A percentile compares a stretch with the other conserved stretches of the same genome.
These are phyloP conservation scores for Chrysolina americana DNA, from an alignment of 2,888 invertebrate species.

Conservation along the genomic window DNA sequence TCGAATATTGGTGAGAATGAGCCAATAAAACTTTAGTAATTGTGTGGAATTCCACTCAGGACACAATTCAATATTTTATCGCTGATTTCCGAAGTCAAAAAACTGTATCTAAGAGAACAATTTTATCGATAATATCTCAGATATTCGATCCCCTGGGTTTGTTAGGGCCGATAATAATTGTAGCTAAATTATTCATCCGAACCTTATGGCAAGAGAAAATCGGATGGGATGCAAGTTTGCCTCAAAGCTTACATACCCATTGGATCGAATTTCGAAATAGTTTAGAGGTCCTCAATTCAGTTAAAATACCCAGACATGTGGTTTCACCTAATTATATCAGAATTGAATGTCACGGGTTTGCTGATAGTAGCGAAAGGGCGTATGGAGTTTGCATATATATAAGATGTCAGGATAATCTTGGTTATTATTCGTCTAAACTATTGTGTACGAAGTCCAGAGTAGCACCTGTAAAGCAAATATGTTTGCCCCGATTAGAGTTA, in stretches of 20 bases:
- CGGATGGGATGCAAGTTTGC: conserved; percentile 36
- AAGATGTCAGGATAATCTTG: conserved; percentile 15
- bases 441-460: conserved; percentile 37
- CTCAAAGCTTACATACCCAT: conserved; percentile 23
- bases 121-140: conserved; percentile 30
- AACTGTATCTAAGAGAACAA: conserved; percentile 30
- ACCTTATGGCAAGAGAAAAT: conserved; percentile 36
- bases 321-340: conserved; percentile 18
- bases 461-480: conserved; percentile 34
- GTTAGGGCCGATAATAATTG: conserved; percentile 36
- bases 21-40: conserved; percentile 43
- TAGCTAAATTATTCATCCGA: conserved; percentile 42
- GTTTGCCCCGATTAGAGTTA: conserved; percentile 33
- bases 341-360: conserved; percentile 9
- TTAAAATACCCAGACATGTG: conserved; percentile 38
- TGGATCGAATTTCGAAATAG: conserved; percentile 30
- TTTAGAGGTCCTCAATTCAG: too few species aligned
- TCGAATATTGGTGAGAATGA: conserved; percentile 40
- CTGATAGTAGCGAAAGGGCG: conserved; percentile 24
- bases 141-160: conserved; percentile 37
- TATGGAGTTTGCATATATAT: conserved; percentile 45
- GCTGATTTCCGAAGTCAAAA: conserved; percentile 21
- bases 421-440: not conserved
- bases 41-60: conserved; percentile 32
- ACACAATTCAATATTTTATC: conserved; percentile 36